These are phyloP conservation scores for Danionella cerebrum DNA, from an alignment of 2,113 vertebrate species.

Conservation along the genomic window DNA sequence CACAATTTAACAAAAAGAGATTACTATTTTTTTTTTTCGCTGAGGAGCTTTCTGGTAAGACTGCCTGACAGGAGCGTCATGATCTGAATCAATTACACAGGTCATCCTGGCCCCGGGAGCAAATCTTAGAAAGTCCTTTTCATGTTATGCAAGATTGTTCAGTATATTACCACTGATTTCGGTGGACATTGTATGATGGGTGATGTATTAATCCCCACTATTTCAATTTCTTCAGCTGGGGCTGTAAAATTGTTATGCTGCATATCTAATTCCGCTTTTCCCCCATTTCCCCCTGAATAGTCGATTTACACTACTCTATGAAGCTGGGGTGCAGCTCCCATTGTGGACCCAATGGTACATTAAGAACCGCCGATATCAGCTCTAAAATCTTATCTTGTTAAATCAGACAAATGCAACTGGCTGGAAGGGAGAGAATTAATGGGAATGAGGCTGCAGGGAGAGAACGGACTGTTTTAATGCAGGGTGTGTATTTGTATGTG, in stretches of 20 bases:
- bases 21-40: conserved; percentile 69
- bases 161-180: conserved; percentile 90
- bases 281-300: conserved; percentile 69
- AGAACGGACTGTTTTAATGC: conserved; percentile 38
- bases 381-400: conserved; percentile 98
- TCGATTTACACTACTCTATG: conserved; percentile 87
- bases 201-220: conserved; percentile 88
- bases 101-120: conserved; percentile 81
- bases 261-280: conserved; percentile 91
- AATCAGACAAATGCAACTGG: conserved; percentile 94
- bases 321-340: conserved; percentile 71
- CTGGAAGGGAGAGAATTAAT: conserved; percentile 84
- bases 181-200: conserved; percentile 84
- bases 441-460: conserved; percentile 70
- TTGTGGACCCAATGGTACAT: conserved; percentile 78
- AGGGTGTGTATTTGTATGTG: conserved; percentile 8
- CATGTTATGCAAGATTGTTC: conserved; percentile 86
- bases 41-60: conserved; percentile 76
- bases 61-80: conserved; percentile 75
- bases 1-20: conserved; percentile 52
- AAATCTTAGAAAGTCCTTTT: conserved; percentile 78
- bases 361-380: conserved; percentile 91
- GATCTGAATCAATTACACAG: conserved; percentile 88
- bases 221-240: conserved; percentile 82
- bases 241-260: conserved; percentile 90